phyloP scores from a whole-genome alignment of 1,140 invertebrate genomes.

The Formica exsecta region DNA sequence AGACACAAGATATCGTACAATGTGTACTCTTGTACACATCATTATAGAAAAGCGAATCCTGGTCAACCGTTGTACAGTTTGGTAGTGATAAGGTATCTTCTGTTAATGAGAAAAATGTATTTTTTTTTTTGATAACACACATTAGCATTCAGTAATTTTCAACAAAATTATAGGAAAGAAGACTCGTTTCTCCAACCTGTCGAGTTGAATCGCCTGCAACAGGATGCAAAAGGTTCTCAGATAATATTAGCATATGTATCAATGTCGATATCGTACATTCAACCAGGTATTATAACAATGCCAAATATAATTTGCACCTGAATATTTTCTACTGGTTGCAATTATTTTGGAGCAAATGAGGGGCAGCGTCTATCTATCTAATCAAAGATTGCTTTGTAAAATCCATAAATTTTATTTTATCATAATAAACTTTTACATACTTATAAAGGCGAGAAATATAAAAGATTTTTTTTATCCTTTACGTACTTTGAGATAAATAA shows the following conservation, averaged over 20 bases:
- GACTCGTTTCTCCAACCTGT: constrained; percentile 75
- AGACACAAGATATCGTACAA: constrained; percentile 83
- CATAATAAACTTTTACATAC: constrained; percentile 45
- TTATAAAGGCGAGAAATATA: neutral
- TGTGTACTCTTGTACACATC: constrained; percentile 79
- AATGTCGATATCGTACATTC: constrained; percentile 79
- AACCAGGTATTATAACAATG: constrained; percentile 77
- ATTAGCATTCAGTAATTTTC: constrained; percentile 17
- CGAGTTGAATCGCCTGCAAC: constrained; percentile 79
- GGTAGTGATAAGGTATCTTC: constrained; percentile 80
- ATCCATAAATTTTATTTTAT: constrained; percentile 16
- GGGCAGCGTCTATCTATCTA: neutral
- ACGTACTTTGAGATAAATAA: no score
- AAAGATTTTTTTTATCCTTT: neutral
- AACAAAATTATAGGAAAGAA: constrained; percentile 72
- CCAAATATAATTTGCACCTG: constrained; percentile 75
- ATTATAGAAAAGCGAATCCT: constrained; percentile 81
- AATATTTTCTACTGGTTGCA: neutral
- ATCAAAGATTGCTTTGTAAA: constrained; percentile 9
- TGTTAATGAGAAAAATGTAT: neutral
- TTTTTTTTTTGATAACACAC: neutral
- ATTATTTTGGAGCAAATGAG: neutral
- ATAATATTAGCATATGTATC: constrained; percentile 80
- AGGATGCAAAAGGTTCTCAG: constrained; percentile 76
- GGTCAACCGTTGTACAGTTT: constrained; percentile 81